Evolutionary conservation across 2,113 vertebrate species (phyloP).

Genomic region (Mellivora capensis): DNA sequence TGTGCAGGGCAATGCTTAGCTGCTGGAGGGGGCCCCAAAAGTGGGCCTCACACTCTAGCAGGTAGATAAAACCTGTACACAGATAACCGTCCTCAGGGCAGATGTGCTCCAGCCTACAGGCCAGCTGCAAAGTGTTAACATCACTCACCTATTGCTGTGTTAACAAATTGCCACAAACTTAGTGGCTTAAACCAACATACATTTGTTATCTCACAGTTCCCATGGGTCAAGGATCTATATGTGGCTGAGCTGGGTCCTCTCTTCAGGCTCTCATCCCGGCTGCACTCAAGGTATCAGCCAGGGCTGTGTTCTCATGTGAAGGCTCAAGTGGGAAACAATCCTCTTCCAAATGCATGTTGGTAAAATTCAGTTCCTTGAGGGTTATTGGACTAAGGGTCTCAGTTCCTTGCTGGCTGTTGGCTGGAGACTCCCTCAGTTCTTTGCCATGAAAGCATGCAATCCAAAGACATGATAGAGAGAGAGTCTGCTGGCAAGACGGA

Average conservation of each 20-base stretch:
- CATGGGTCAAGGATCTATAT: neutral
- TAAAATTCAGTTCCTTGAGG: neutral
- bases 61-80: neutral
- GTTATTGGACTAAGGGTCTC: neutral
- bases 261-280: neutral
- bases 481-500: neutral
- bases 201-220: neutral
- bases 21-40: neutral
- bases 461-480: neutral
- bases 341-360: neutral
- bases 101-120: neutral
- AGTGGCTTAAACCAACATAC: neutral
- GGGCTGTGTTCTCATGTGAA: neutral
- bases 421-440: neutral
- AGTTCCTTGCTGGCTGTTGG: neutral
- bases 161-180: neutral
- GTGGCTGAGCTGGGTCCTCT: neutral
- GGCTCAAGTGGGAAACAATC: neutral
- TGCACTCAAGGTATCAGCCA: neutral
- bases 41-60: neutral
- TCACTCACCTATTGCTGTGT: neutral
- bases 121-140: neutral
- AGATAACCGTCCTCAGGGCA: neutral
- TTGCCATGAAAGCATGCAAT: neutral
- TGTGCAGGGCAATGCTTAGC: neutral